phyloP scores from a whole-genome alignment of 2,888 invertebrate species.

The Euphydryas editha region DNA sequence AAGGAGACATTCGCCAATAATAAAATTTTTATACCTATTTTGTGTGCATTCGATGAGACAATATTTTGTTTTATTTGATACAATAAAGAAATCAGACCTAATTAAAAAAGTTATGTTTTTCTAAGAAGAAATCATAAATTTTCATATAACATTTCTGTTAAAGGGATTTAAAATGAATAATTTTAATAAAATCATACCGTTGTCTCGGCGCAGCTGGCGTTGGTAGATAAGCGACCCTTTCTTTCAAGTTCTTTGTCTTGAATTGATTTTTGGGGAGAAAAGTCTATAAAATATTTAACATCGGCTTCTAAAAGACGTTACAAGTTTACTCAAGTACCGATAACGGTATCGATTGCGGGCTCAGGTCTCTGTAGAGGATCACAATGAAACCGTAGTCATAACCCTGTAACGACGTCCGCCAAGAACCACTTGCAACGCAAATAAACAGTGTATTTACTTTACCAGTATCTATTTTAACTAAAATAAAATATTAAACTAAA shows the following conservation, averaged over 20 bases:
- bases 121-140: background rate
- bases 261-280: conserved; percentile 67
- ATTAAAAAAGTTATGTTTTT: too few species aligned
- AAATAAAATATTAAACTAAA: too few species aligned
- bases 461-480: background rate
- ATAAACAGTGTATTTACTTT: background rate
- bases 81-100: too few species aligned
- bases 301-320: conserved; percentile 53
- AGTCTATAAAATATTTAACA: conserved; percentile 69
- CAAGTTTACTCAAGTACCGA: conserved; percentile 51
- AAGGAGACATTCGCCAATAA: too few species aligned
- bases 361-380: conserved; percentile 27
- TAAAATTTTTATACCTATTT: too few species aligned
- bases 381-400: conserved; percentile 28
- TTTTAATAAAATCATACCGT: conserved; percentile 48
- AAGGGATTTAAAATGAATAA: conserved; percentile 33
- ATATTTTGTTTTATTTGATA: too few species aligned
- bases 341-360: conserved; percentile 44
- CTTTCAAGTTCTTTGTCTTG: conserved; percentile 66
- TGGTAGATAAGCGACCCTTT: conserved; percentile 72
- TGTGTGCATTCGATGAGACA: too few species aligned
- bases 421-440: background rate
- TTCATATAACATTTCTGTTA: conserved; percentile 13
- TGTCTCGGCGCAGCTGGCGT: conserved; percentile 69
- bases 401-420: conserved; percentile 3